Conservation (phyloP, 2,888 invertebrate species). For the Melikaiella ostensackeni region DNA sequence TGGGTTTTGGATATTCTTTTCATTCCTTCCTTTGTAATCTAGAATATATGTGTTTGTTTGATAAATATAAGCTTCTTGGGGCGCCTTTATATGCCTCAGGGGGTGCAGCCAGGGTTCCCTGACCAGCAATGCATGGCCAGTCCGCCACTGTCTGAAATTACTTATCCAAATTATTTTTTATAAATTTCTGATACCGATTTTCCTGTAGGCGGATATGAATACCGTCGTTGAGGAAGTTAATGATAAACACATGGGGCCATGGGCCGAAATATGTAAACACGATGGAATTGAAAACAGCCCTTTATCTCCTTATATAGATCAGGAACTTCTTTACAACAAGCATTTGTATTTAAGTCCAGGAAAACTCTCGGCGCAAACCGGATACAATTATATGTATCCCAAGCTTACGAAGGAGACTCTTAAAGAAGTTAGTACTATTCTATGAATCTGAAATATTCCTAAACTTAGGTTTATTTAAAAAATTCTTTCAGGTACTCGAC, state of each 20-base stretch:
- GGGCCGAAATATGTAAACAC: constrained; percentile 91
- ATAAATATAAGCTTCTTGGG: too few relatives aligned
- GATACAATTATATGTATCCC: constrained; percentile 82
- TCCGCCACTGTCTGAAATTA: too few relatives aligned
- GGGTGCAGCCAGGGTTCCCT: too few relatives aligned
- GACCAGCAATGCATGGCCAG: too few relatives aligned
- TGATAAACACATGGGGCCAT: constrained; percentile 94
- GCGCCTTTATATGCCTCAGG: too few relatives aligned
- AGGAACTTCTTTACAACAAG: constrained; percentile 89
- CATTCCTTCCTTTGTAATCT: too few relatives aligned
- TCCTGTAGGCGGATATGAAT: constrained; percentile 84
- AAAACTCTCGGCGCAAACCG: constrained; percentile 80
- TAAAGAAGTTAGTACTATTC: constrained; percentile 79
- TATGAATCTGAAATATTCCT: not conserved
- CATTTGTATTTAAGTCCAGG: constrained; percentile 87
- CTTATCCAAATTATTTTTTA: not conserved
- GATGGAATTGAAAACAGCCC: constrained; percentile 90
- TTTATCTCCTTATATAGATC: constrained; percentile 91
- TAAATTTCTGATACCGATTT: constrained; percentile 49
- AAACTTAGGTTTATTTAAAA: constrained; percentile 29
- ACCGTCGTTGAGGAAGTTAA: constrained; percentile 93
- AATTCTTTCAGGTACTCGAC: constrained; percentile 82
- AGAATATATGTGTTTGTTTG: too few relatives aligned
- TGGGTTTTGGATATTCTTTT: too few relatives aligned
- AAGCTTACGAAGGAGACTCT: constrained; percentile 81